Conservation (phyloP, 2,797 vertebrate species). For the Mustela erminea region DNA sequence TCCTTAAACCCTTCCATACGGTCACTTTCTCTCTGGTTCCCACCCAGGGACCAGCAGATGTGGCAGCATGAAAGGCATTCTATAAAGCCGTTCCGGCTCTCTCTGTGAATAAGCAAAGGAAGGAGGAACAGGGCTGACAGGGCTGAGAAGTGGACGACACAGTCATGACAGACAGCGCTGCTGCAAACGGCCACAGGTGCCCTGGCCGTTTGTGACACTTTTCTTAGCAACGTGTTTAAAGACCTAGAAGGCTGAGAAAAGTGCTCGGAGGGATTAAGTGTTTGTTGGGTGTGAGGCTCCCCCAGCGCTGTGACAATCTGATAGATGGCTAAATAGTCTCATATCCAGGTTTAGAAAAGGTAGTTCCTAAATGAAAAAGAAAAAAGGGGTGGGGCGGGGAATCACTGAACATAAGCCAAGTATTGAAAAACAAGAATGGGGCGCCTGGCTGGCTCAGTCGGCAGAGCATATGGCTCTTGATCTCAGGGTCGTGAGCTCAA, state of each 20-base stretch:
- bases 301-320: neutral
- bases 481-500: neutral
- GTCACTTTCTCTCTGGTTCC: neutral
- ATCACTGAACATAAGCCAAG: neutral
- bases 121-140: neutral
- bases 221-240: neutral
- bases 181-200: neutral
- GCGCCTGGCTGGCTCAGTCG: neutral
- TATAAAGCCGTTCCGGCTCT: neutral
- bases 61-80: neutral
- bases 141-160: neutral
- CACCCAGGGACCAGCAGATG: neutral
- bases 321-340: neutral
- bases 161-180: neutral
- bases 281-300: neutral
- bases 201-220: neutral
- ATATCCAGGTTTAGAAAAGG: neutral
- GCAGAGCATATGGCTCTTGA: neutral
- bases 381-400: fast-evolving
- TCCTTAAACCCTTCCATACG: neutral
- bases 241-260: neutral
- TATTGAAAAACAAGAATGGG: neutral
- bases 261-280: neutral
- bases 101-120: neutral
- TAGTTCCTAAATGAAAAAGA: neutral